Base-by-base conservation (phyloP, 2,888 invertebrate species). In the Napeogenes sylphis region DNA sequence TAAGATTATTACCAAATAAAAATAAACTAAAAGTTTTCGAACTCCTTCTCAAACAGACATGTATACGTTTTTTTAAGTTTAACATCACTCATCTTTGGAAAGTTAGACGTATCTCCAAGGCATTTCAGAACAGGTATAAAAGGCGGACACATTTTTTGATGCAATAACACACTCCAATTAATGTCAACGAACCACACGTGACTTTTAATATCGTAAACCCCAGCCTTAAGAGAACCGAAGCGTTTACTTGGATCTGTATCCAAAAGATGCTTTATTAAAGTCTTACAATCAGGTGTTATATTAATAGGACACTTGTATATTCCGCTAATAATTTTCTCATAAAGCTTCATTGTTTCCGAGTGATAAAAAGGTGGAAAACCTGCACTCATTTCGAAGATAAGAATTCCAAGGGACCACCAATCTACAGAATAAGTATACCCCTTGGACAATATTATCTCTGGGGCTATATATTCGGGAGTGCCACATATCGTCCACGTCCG, bases 401-500 rank as follows among this genome's bases (percentile, higher is more conserved):
- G 88, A 0, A 98, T 92, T 0, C 96, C 99, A 55, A 96, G 92
- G 0, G 98, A 94, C 98, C 98, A 99, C 97, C 98, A 99, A 79
- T 99, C 99, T 0, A 97, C 98, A 0, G 96, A 94, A 75, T 93
- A 94, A 46, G 96, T 95, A 85, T 99, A 98, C 0, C 98, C 98
- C 82, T 96, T 96, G 45, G 94, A 95, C 70, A 96, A 91, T 70
- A 98, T 96, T 32, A 95, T 93, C 87, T 98, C 98, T 0, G 97
- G 97, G 0, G 99, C 98, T 65, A 99, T 87, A 85, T 99, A 99
- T 84, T 99, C 98, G 0, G 99, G 98, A 0, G 99, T 99, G 0
- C 98, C 98, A 80, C 98, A 98, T 60, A 98, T 82, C 0, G 97
- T 98, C 94, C 96, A 96, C 0, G 98, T 98, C 71, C 98, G 90